These are phyloP conservation scores for Sycobia sp. DNA, from an alignment of 1,140 invertebrate genomes.

Conservation along the genomic window DNA sequence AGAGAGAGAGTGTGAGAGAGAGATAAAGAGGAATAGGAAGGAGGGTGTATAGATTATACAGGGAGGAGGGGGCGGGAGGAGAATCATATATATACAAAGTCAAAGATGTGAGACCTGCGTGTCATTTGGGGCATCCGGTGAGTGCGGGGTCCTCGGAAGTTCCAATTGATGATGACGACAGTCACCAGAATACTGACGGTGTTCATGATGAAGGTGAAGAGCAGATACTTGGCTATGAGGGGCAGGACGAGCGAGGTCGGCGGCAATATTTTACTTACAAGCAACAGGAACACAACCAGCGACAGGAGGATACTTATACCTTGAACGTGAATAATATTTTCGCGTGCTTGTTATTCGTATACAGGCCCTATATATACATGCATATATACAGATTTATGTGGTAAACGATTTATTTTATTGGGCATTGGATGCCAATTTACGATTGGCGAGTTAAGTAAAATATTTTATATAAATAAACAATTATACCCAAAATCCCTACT, in stretches of 20 bases:
- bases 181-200: slow-evolving; percentile 98
- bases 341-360: too few relatives aligned
- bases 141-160: slow-evolving; percentile 92
- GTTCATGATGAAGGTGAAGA: slow-evolving; percentile 99
- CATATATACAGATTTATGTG: too few relatives aligned
- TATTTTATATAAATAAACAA: too few relatives aligned
- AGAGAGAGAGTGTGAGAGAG: too few relatives aligned
- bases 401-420: too few relatives aligned
- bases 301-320: slow-evolving; percentile 99
- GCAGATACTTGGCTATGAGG: slow-evolving; percentile 96
- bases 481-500: too few relatives aligned
- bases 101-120: slow-evolving; percentile 53
- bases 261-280: slow-evolving; percentile 98
- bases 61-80: too few relatives aligned
- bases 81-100: too few relatives aligned
- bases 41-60: slow-evolving; percentile 9
- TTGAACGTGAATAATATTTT: background rate
- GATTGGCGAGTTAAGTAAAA: too few relatives aligned
- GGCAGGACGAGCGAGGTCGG: slow-evolving; percentile 95
- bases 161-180: slow-evolving; percentile 99
- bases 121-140: slow-evolving; percentile 95
- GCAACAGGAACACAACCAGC: slow-evolving; percentile 96
- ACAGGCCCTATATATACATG: too few relatives aligned
- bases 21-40: too few relatives aligned
- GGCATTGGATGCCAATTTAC: too few relatives aligned